These are phyloP conservation scores for Carpatolechia fugitivella DNA, from an alignment of 2,888 invertebrate genomes.

Conservation along the genomic window DNA sequence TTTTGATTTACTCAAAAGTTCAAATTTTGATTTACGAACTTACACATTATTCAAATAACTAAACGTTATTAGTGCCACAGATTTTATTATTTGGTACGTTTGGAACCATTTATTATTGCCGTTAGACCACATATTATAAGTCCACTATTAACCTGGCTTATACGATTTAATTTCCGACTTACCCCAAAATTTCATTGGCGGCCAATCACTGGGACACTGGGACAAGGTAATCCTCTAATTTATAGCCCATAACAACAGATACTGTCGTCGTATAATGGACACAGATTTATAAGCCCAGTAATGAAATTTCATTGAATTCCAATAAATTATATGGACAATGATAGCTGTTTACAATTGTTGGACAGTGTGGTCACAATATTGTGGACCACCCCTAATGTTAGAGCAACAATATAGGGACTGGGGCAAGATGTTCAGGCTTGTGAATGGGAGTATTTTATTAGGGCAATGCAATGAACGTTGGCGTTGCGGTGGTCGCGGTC, in stretches of 20 bases:
- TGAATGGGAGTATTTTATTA: conserved; percentile 43
- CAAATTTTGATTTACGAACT: not conserved
- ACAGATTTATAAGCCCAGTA: conserved; percentile 58
- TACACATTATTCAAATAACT: not conserved
- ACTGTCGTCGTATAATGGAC: conserved; percentile 63
- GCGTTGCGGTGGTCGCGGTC: conserved; percentile 26
- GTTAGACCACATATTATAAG: conserved; percentile 48
- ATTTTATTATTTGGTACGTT: conserved; percentile 10
- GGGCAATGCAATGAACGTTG: conserved; percentile 26
- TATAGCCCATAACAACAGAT: conserved; percentile 66
- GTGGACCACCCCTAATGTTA: conserved; percentile 64
- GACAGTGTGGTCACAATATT: conserved; percentile 51
- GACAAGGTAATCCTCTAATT: conserved; percentile 76
- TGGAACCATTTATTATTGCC: conserved; percentile 48
- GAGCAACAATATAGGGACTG: conserved; percentile 30
- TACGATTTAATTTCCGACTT: conserved; percentile 71
- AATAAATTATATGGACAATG: conserved; percentile 64
- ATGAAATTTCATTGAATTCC: conserved; percentile 73
- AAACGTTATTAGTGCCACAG: conserved; percentile 16
- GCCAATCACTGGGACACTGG: conserved; percentile 70
- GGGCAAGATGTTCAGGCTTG: conserved; percentile 42
- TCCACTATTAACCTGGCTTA: conserved; percentile 65
- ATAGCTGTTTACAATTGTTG: conserved; percentile 59
- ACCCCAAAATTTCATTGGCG: conserved; percentile 66
- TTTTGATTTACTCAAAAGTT: not conserved